These are phyloP conservation scores for Poecilus cupreus DNA, from an alignment of 2,888 invertebrate genomes.

Conservation along the genomic window DNA sequence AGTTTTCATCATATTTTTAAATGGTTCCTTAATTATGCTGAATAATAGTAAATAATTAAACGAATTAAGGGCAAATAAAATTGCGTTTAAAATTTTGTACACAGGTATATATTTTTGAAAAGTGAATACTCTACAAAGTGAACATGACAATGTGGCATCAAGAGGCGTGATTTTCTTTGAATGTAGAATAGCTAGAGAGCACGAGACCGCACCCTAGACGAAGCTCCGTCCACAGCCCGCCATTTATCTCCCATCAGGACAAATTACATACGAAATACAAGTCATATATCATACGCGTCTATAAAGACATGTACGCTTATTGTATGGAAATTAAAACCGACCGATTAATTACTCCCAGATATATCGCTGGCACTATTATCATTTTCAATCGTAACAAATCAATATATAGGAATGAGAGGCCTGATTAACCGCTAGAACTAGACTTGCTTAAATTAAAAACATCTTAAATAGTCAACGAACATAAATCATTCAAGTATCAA, in stretches of 20 bases:
- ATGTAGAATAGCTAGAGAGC: too few species aligned
- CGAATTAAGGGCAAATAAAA: too few species aligned
- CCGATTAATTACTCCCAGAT: conserved; percentile 55
- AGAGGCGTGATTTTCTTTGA: not conserved
- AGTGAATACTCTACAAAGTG: not conserved
- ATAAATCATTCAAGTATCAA: conserved; percentile 25
- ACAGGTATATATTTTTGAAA: too few species aligned
- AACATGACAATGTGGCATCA: not conserved
- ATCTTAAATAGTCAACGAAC: conserved; percentile 22
- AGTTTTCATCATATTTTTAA: too few species aligned
- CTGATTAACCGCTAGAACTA: conserved; percentile 24
- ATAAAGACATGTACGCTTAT: conserved; percentile 55
- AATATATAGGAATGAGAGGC: conserved; percentile 17
- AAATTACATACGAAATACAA: conserved; percentile 58
- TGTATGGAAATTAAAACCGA: conserved; percentile 57
- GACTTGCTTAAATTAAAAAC: conserved; percentile 29
- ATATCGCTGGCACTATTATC: conserved; percentile 55
- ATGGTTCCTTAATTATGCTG: too few species aligned
- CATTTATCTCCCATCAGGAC: conserved; percentile 56
- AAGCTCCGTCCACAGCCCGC: not conserved
- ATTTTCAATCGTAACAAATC: conserved; percentile 56
- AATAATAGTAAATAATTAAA: too few species aligned
- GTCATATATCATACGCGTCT: conserved; percentile 56
- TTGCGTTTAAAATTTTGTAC: too few species aligned
- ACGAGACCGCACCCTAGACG: conserved; percentile 22